Evolutionary conservation across 2,888 invertebrate genomes (phyloP), one percentile per base, ranked within the genome.

Genomic region (Acrocyrtus sp.): DNA sequence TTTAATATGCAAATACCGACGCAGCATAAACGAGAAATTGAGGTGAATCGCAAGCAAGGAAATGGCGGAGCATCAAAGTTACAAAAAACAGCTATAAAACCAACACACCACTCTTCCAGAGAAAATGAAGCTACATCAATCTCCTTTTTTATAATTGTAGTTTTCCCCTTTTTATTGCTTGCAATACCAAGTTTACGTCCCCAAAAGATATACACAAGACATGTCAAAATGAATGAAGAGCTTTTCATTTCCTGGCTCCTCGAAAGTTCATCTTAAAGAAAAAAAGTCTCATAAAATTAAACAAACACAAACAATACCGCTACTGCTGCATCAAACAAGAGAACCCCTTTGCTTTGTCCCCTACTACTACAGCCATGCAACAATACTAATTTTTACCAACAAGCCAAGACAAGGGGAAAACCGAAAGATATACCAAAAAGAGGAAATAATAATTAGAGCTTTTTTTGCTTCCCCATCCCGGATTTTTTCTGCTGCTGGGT

Each of bases 381-480:
- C n/a, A n/a, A n/a, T n/a, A n/a, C n/a, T n/a, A n/a, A n/a, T n/a
- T n/a, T n/a, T n/a, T n/a, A n/a, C n/a, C n/a, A 68, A 48, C 61
- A 69, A 47, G 21, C 41, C 21, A 53, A 60, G 67, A n/a, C n/a
- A n/a, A n/a, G n/a, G n/a, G n/a, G n/a, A 22, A 51, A 39, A 29
- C 63, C 21, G 48, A 51, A 74, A 45, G 45, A 51, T 51, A 74
- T 63, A 74, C 72, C 65, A 65, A 72, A 68, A 22, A 48, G 45
- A 63, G 72, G 72, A 72, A 72, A 68, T 68, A 72, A 72, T 75
- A 75, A 75, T 75, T 75, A 75, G 75, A 72, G 72, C 75, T 75
- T 72, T 56, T 63, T 72, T 72, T 58, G 56, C 54, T 62, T 50
- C 66, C 57, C 39, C 48, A n/a, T 69, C 62, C 69, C 61, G 47